Evolutionary conservation across 2,797 vertebrate species (phyloP).

Genomic region (Poecilia velifera): DNA sequence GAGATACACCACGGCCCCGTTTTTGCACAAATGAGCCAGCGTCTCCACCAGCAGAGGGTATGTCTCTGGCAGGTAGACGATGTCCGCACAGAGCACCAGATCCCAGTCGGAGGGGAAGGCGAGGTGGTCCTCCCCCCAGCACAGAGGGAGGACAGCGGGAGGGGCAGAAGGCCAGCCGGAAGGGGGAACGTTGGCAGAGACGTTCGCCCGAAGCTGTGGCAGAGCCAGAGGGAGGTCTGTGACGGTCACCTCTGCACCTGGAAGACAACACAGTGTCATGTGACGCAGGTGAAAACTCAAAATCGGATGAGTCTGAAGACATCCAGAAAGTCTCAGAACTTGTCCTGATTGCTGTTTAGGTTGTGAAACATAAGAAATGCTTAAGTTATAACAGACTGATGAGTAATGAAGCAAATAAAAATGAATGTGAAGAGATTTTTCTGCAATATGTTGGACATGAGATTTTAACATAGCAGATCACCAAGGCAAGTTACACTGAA

Average conservation of each 20-base stretch:
- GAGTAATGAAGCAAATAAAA: background rate
- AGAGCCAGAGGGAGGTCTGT: slow-evolving; percentile 86
- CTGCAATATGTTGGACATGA: background rate
- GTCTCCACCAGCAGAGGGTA: slow-evolving; percentile 84
- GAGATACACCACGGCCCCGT: slow-evolving; percentile 76
- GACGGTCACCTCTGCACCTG: slow-evolving; percentile 87
- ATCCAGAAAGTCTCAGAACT: background rate
- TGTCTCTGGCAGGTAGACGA: slow-evolving; percentile 84
- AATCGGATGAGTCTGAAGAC: background rate
- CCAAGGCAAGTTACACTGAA: background rate
- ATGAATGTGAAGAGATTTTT: background rate
- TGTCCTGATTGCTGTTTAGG: background rate
- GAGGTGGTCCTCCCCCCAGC: slow-evolving; percentile 85
- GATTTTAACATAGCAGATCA: background rate
- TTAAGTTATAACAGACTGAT: background rate
- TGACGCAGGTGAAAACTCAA: background rate
- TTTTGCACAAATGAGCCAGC: slow-evolving; percentile 80
- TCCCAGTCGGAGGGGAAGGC: slow-evolving; percentile 84
- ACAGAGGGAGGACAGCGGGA: slow-evolving; percentile 78
- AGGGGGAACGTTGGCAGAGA: slow-evolving; percentile 77
- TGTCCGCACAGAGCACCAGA: slow-evolving; percentile 86
- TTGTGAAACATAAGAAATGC: background rate
- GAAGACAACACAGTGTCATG: slow-evolving; percentile 2
- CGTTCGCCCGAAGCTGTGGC: slow-evolving; percentile 83
- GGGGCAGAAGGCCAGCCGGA: slow-evolving; percentile 56